Evolutionary conservation across 1,140 invertebrate species (phyloP).

Genomic region (Macrotrachela quadricornifera): DNA sequence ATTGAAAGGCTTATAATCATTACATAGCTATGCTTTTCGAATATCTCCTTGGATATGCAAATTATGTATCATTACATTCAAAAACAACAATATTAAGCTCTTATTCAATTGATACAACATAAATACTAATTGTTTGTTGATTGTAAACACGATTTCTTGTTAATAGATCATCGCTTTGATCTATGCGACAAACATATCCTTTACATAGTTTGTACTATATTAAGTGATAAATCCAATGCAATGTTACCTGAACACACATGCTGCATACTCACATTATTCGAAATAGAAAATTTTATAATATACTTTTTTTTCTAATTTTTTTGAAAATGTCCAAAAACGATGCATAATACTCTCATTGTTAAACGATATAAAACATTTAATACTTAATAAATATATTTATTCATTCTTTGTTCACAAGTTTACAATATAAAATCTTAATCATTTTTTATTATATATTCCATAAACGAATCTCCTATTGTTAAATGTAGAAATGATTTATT

Average conservation of each 20-base stretch:
- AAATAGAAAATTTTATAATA: conserved; percentile 62
- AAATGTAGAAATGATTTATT: too few species aligned
- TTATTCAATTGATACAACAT: conserved; percentile 62
- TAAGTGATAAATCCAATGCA: conserved; percentile 64
- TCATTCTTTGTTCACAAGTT: too few species aligned
- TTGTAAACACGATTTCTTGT: conserved; percentile 82
- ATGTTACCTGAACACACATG: conserved; percentile 82
- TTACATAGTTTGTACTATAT: conserved; percentile 64
- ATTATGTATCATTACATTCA: conserved; percentile 79
- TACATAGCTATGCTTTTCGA: conserved; percentile 77
- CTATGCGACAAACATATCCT: conserved; percentile 62
- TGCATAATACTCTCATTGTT: conserved; percentile 55
- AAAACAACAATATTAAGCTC: conserved; percentile 78
- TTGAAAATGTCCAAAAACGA: not conserved
- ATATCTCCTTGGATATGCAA: conserved; percentile 96
- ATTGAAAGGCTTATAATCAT: conserved; percentile 91
- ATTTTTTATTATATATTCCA: too few species aligned
- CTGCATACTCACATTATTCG: conserved; percentile 82
- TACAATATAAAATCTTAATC: too few species aligned
- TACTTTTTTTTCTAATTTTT: not conserved
- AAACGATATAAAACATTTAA: too few species aligned
- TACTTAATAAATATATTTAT: too few species aligned
- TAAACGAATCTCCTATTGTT: too few species aligned
- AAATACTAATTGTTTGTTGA: conserved; percentile 63
- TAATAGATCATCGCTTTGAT: conserved; percentile 80